Conservation (phyloP, 2,113 vertebrate species). For the Ceyx cyanopectus region DNA sequence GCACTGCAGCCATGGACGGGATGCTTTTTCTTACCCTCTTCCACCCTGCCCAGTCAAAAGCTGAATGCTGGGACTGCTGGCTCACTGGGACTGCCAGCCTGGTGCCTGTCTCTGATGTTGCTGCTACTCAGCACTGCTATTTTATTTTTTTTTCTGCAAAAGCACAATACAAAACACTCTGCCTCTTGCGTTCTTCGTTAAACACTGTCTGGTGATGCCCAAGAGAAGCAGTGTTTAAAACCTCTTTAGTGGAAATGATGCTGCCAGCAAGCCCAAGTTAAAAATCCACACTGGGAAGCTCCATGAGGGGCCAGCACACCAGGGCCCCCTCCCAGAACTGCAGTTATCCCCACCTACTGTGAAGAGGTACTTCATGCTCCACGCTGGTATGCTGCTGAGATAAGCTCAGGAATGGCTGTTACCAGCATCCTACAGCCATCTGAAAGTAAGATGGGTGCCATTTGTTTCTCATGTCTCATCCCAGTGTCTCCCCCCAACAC, state of each 20-base stretch:
- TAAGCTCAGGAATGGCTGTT: not conserved
- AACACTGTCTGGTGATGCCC: not conserved
- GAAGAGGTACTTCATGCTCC: not conserved
- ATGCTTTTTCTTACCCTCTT: not conserved
- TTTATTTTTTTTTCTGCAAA: accelerated
- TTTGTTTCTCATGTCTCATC: not conserved
- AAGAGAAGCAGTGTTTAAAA: slow-evolving; percentile 22
- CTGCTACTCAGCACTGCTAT: not conserved
- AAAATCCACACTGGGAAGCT: not conserved
- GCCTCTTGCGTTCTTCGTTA: not conserved
- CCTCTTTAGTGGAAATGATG: not conserved
- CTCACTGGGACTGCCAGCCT: not conserved
- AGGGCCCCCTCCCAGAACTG: not conserved
- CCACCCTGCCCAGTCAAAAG: not conserved
- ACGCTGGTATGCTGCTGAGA: accelerated
- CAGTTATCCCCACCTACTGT: not conserved
- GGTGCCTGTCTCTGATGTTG: not conserved
- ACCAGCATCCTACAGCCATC: not conserved
- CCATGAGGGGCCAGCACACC: accelerated
- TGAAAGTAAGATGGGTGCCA: not conserved
- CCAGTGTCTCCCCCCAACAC: not conserved
- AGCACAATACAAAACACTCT: not conserved
- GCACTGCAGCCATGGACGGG: not conserved
- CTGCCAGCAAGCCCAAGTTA: not conserved
- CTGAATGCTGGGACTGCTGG: not conserved